Base-by-base conservation (phyloP, 1,140 invertebrate species). In the Bilobella aurantiaca region DNA sequence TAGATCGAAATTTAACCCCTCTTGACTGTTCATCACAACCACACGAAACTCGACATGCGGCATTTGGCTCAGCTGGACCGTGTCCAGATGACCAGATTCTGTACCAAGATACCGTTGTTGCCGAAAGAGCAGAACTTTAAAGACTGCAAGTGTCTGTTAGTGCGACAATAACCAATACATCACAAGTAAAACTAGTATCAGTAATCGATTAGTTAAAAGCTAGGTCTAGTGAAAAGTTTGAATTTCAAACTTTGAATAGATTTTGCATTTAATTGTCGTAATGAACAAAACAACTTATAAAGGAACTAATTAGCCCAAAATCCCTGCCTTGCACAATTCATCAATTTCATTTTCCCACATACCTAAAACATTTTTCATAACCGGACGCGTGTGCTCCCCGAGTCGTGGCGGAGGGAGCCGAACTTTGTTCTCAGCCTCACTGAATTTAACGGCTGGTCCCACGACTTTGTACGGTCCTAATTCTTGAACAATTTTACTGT, bases 301-400 rank as follows among this genome's bases (percentile, higher is more conserved):
- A n/a, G n/a, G n/a, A n/a, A n/a, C n/a, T n/a, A n/a, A n/a, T 63
- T 30, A 63, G 21, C 5, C 8, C n/a, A 65, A 56, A 8, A 65
- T 60, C 25, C 8, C 2, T 23, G 37, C 25, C 29, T 42, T 21
- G 32, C 53, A 66, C 14, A 68, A 29, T n/a, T 65, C 28, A 0
- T 69, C 64, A 73, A 93, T 84, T 74, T 83, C 79, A 21, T 80
- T 74, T 30, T 83, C 77, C 62, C 80, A 77, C 74, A 87, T 89
- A n/a, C 84, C 80, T 53, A 96, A 77, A 56, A 93, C 74, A 64
- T 84, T 74, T 60, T 76, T 77, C 31, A 97, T 79, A 49, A 97
- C 81, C 74, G 89, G 81, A 47, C 79, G 75, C 0, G 94, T 97
- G 74, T 98, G 93, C 77, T 97, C 83, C 0, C 93, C 95, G 28